These are phyloP conservation scores for Cosmia trapezina DNA, from an alignment of 2,888 invertebrate species.

Conservation along the genomic window DNA sequence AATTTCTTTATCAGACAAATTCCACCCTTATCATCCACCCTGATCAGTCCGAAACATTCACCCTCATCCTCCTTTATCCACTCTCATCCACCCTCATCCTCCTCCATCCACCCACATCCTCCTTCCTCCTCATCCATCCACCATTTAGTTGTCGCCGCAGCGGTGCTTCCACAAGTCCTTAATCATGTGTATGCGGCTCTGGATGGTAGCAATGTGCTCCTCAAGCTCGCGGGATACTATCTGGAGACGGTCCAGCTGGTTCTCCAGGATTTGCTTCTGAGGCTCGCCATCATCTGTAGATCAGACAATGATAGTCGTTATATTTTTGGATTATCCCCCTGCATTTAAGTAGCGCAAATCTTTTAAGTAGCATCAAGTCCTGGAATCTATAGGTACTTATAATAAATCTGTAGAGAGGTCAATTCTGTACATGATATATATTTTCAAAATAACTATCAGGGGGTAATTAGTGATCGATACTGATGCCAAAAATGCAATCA, in stretches of 20 bases:
- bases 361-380: not conserved
- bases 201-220: slow-evolving; percentile 53
- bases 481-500: too few relatives aligned
- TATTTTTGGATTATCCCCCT: too few relatives aligned
- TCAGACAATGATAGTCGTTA: not conserved
- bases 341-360: not conserved
- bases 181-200: slow-evolving; percentile 59
- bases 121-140: not conserved
- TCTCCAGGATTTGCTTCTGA: slow-evolving; percentile 25
- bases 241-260: slow-evolving; percentile 43
- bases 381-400: too few relatives aligned
- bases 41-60: slow-evolving; percentile 15
- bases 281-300: slow-evolving; percentile 17
- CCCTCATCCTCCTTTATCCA: not conserved
- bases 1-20: slow-evolving; percentile 13
- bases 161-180: slow-evolving; percentile 63
- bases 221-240: slow-evolving; percentile 51
- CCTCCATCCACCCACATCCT: not conserved
- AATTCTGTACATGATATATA: too few relatives aligned
- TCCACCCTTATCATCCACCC: slow-evolving; percentile 11
- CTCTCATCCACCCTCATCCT: not conserved
- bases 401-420: too few relatives aligned
- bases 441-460: too few relatives aligned
- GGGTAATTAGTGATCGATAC: too few relatives aligned
- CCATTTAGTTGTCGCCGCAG: slow-evolving; percentile 51